A percentile compares a stretch with the other conserved stretches of the same genome.
Conservation (phyloP, 1,140 invertebrate genomes). For the Nasonia giraulti region DNA sequence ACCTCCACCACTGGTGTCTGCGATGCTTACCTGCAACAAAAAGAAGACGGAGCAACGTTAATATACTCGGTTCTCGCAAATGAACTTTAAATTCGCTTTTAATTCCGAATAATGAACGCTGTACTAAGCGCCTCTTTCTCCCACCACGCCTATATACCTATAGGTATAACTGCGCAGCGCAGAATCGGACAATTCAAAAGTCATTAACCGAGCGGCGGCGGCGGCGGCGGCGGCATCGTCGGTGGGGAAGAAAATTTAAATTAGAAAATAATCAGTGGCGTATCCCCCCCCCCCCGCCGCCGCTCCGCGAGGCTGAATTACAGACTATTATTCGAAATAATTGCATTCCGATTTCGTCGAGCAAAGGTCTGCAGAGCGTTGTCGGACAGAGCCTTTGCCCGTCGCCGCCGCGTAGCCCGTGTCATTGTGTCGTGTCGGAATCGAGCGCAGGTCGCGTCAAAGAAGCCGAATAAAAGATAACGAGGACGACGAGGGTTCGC, state of each 20-base stretch:
- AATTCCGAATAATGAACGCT: not conserved
- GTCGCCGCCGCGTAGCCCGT: too few species aligned
- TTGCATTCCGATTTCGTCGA: not conserved
- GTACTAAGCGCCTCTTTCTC: not conserved
- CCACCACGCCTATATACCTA: not conserved
- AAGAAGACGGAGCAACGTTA: slow-evolving; percentile 8
- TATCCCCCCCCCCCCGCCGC: too few species aligned
- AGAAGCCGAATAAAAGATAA: slow-evolving; percentile 1
- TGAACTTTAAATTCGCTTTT: slow-evolving; percentile 4
- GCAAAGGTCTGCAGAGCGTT: not conserved
- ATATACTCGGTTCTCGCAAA: not conserved
- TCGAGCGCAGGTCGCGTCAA: not conserved
- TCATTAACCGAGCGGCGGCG: not conserved
- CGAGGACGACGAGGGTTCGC: not conserved
- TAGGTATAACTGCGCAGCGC: not conserved
- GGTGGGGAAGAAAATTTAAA: not conserved
- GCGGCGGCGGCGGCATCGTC: too few species aligned
- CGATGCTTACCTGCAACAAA: slow-evolving; percentile 45
- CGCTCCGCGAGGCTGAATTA: not conserved
- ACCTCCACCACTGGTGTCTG: not conserved
- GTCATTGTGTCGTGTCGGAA: not conserved
- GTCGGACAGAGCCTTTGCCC: too few species aligned
- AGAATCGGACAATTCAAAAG: not conserved
- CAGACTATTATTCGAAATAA: slow-evolving; percentile 3
- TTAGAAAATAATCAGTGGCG: slow-evolving; percentile 1